A percentile compares a stretch with the other conserved stretches of the same genome.
These are phyloP conservation scores for Acanthiza pusilla DNA, from an alignment of 2,797 vertebrate genomes.

Conservation along the genomic window DNA sequence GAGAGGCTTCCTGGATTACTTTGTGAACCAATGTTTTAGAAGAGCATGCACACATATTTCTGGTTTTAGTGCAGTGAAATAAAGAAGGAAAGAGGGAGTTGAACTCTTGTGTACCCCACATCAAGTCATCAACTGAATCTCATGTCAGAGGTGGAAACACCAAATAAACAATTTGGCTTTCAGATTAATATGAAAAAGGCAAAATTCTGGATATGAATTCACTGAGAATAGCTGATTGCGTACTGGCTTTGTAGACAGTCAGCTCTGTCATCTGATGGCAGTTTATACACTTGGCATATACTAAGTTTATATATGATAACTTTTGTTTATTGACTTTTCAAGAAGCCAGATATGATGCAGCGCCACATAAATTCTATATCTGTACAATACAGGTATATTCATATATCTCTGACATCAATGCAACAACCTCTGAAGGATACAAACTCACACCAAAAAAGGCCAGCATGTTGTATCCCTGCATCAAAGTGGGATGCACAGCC, in stretches of 20 bases:
- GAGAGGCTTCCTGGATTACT: background rate
- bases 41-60: background rate
- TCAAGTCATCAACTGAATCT: background rate
- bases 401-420: background rate
- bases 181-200: background rate
- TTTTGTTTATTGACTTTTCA: background rate
- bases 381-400: background rate
- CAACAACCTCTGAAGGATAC: background rate
- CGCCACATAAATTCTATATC: background rate
- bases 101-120: background rate
- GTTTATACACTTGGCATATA: background rate
- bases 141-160: background rate
- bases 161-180: background rate
- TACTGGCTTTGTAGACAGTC: background rate
- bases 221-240: background rate
- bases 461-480: background rate
- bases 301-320: background rate
- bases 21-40: background rate
- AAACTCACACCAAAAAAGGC: background rate
- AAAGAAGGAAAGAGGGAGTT: background rate
- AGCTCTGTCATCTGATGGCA: background rate
- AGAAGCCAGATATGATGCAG: background rate
- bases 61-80: background rate
- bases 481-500: background rate
- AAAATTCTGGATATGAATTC: background rate